Base-by-base conservation (phyloP, 2,113 vertebrate species). In the Lampris incognitus region DNA sequence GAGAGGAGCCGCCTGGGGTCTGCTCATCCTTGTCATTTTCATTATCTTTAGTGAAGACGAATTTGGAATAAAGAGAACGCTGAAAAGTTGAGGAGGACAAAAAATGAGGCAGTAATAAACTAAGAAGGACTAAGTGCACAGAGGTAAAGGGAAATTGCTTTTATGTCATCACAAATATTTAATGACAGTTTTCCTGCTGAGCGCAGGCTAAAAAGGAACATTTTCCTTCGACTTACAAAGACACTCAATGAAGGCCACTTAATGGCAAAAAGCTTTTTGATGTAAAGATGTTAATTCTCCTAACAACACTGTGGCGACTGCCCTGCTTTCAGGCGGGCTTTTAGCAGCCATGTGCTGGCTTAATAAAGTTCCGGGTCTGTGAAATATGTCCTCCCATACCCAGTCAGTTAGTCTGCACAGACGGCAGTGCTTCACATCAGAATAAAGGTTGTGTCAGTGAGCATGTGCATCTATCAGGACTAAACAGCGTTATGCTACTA, bases 281-380 rank as follows among this genome's bases (percentile, higher is more conserved):
- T 97, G 97, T 98, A 96, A 96, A 96, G 95, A 96, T 95, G 95
- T 95, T 97, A 97, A 98, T 97, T 97, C 94, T 92, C 93, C 95
- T 97, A 96, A 96, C 94, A 96, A 95, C 95, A 96, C 95, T 96
- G 96, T 96, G 97, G 95, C 97, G 96, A 96, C 95, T 97, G 96
- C 97, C 96, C 97, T 95, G 95, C 94, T 96, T 97, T 97, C 95
- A 97, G 92, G 95, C 95, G 95, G 93, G 93, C 94, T 97, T 97
- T 97, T 96, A 97, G 96, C 94, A 93, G 95, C 93, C 95, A 94
- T 94, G 95, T 94, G 93, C 94, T 92, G 93, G 93, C 92, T 95
- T 94, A 97, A 96, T 96, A 95, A 93, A 94, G 94, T 95, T 95
- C 94, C 92, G 95, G 92, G 91, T 87, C 76, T 76, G 74, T 69